Conservation (phyloP, 2,113 vertebrate species). For the Sturnus vulgaris region DNA sequence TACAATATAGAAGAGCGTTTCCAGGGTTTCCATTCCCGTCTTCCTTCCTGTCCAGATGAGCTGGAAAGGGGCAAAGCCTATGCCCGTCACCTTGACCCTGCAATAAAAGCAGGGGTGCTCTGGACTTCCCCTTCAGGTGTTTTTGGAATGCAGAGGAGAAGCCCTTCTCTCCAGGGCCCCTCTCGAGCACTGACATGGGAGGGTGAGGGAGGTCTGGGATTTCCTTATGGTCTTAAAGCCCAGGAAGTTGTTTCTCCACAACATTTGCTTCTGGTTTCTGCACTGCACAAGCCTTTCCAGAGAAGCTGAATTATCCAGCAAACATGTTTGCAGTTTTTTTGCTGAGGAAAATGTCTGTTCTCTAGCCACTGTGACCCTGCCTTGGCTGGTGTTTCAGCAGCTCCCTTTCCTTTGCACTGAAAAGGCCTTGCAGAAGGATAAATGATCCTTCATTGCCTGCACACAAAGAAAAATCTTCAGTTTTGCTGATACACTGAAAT, state of each 20-base stretch:
- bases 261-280: neutral
- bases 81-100: neutral
- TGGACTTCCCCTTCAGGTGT: neutral
- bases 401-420: neutral
- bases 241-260: neutral
- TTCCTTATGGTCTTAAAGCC: neutral
- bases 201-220: neutral
- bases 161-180: neutral
- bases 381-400: neutral
- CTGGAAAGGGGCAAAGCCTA: neutral
- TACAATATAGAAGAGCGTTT: neutral
- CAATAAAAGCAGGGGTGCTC: neutral
- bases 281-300: neutral
- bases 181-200: rapidly evolving
- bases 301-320: neutral
- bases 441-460: neutral
- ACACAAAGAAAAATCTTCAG: neutral
- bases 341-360: neutral
- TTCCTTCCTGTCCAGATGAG: slow-evolving; percentile 37
- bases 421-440: neutral
- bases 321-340: neutral
- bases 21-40: neutral
- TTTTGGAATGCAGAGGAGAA: neutral
- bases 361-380: neutral
- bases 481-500: neutral